Evolutionary conservation across 2,797 vertebrate genomes (phyloP), one percentile per base, ranked within the genome.

Genomic region (Sparidentex hasta): DNA sequence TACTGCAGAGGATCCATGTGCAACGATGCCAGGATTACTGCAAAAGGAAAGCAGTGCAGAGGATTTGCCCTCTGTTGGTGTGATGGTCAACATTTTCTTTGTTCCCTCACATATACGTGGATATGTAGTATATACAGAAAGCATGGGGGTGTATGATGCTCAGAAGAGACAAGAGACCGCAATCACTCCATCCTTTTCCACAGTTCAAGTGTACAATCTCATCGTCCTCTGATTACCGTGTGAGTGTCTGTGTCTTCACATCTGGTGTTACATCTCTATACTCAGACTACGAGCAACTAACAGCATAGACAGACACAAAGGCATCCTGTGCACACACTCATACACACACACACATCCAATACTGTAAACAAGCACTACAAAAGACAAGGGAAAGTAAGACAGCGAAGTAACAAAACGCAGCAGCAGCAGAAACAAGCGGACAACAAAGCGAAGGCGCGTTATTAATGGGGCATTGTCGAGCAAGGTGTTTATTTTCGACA

Each of bases 401-500:
- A 80, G 82, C 59, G 7, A 91, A 91, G 81, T 84, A 90, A 88
- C 86, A 93, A 95, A 94, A 90, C 63, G 90, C 93, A 88, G 86
- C 88, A 92, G 88, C 92, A 94, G 93, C 92, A 93, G 86, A 94
- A 94, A 94, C 91, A 90, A 84, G 87, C 88, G 8, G 51, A 78
- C 81, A 90, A 88, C 92, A 93, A 93, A 94, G 88, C 58, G 78
- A 71, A 79, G 83, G 78, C 55, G 9, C 83, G 90, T 94, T 95
- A 95, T 93, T 95, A 94, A 95, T 93, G 93, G 82, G 83, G 81
- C 83, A 52, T 86, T 77, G 89, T 88, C 76, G 88, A 90, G 87
- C 59, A 72, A 80, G 87, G 88, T 93, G 93, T 95, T 95, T 95
- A 94, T 95, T 94, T 93, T 90, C 76, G 81, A 94, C 92, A 94